Percentiles rank a stretch among this genome's conserved stretches.
phyloP scores from a whole-genome alignment of 2,113 vertebrate genomes.

The Rhinoptilus africanus region DNA sequence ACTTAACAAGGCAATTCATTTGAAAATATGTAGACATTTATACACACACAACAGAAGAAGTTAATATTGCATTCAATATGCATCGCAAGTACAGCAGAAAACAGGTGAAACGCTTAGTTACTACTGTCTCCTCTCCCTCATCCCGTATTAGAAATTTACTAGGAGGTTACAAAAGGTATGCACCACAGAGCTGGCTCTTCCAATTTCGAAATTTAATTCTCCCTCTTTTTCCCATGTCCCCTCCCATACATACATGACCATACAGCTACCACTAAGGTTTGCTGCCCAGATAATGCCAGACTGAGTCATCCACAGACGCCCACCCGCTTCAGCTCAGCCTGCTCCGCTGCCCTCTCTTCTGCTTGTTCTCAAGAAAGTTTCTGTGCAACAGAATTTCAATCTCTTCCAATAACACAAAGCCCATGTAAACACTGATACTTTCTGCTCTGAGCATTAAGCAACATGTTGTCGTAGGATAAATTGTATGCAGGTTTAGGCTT shows the following conservation, averaged over 20 bases:
- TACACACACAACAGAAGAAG: not conserved
- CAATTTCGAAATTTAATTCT: not conserved
- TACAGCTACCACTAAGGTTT: not conserved
- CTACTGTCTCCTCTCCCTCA: not conserved
- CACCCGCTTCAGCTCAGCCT: not conserved
- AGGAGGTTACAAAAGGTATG: not conserved
- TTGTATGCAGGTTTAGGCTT: not conserved
- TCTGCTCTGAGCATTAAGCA: not conserved
- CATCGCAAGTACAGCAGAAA: rapidly evolving
- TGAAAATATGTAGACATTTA: not conserved
- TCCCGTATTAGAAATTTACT: not conserved
- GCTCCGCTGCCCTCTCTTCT: not conserved
- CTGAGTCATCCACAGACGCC: too few species aligned
- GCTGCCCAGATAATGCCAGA: not conserved
- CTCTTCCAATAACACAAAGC: not conserved
- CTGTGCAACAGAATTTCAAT: not conserved
- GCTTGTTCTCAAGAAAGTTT: not conserved
- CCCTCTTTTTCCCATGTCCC: not conserved
- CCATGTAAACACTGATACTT: not conserved
- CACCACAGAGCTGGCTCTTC: not conserved
- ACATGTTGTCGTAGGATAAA: not conserved
- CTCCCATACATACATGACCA: not conserved
- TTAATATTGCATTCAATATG: rapidly evolving
- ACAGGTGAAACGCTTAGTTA: not conserved
- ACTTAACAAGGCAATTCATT: not conserved